Evolutionary conservation across 2,888 invertebrate genomes (phyloP).

Genomic region (Branchipolynoe longqiensis): DNA sequence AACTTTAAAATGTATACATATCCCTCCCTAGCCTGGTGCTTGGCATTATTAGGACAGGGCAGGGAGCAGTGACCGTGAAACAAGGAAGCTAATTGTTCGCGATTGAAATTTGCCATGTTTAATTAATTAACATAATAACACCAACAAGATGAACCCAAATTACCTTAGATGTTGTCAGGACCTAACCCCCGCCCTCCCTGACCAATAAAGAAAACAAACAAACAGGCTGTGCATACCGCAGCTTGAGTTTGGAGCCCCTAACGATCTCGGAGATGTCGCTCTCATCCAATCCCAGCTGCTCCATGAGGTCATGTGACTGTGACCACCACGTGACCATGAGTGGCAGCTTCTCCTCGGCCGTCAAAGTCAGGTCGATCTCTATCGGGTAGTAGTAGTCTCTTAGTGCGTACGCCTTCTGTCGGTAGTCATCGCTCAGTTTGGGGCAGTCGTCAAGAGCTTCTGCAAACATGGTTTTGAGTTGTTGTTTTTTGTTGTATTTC

Average conservation of each 20-base stretch:
- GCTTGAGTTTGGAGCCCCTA: conserved; percentile 30
- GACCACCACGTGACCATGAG: conserved; percentile 83
- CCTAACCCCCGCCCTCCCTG: too few relatives aligned
- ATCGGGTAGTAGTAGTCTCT: conserved; percentile 83
- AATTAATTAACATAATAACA: too few relatives aligned
- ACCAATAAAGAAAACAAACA: too few relatives aligned
- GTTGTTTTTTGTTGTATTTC: too few relatives aligned
- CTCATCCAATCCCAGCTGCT: conserved; percentile 63
- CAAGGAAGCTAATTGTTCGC: too few relatives aligned
- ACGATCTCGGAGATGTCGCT: conserved; percentile 54
- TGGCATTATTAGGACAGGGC: too few relatives aligned
- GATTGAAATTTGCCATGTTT: too few relatives aligned
- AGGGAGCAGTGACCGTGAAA: too few relatives aligned
- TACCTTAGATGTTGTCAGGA: too few relatives aligned
- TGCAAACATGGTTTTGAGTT: background rate
- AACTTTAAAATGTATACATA: too few relatives aligned
- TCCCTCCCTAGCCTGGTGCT: too few relatives aligned
- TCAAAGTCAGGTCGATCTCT: conserved; percentile 90
- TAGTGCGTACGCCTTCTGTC: conserved; percentile 45
- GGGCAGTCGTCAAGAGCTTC: conserved; percentile 32
- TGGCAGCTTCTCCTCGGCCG: conserved; percentile 87
- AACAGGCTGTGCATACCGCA: conserved; percentile 25
- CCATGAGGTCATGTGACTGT: conserved; percentile 80
- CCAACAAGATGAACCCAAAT: too few relatives aligned
- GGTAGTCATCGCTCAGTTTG: conserved; percentile 15